Percentiles rank a stretch among this genome's conserved stretches.
These are phyloP conservation scores for Scaptomyza caliginosa DNA, from an alignment of 2,888 invertebrate genomes.

Conservation along the genomic window DNA sequence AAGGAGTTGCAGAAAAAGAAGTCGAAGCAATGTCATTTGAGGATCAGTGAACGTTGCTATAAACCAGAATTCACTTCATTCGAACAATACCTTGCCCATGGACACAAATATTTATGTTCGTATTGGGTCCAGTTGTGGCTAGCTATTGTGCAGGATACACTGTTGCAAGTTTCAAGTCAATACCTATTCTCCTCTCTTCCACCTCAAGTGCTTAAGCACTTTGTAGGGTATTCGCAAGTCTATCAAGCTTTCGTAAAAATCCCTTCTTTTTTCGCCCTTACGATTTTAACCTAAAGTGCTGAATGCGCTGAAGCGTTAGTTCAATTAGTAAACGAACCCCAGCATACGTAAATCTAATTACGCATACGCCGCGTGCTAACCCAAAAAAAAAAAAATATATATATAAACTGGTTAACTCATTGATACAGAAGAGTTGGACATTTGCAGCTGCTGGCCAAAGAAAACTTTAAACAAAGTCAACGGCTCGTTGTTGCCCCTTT, in stretches of 20 bases:
- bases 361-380: constrained; percentile 59
- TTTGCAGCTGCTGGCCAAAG: constrained; percentile 49
- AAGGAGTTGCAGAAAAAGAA: constrained; percentile 4
- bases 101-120: constrained; percentile 18
- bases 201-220: background rate
- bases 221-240: background rate
- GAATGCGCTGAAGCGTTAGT: constrained; percentile 37
- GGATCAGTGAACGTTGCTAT: constrained; percentile 47
- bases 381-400: background rate
- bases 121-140: constrained; percentile 4
- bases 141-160: constrained; percentile 2
- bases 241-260: background rate
- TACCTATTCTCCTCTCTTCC: too few species aligned
- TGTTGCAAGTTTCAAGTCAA: too few species aligned
- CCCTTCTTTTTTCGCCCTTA: background rate
- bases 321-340: constrained; percentile 54
- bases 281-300: constrained; percentile 2
- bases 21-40: constrained; percentile 39
- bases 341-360: constrained; percentile 64
- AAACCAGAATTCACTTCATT: constrained; percentile 55
- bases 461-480: constrained; percentile 27
- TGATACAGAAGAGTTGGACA: constrained; percentile 8
- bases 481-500: constrained; percentile 28
- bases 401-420: constrained; percentile 35
- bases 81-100: constrained; percentile 19